These are phyloP conservation scores for Drosophila emarginata DNA, from an alignment of 2,888 invertebrate species.

Conservation along the genomic window DNA sequence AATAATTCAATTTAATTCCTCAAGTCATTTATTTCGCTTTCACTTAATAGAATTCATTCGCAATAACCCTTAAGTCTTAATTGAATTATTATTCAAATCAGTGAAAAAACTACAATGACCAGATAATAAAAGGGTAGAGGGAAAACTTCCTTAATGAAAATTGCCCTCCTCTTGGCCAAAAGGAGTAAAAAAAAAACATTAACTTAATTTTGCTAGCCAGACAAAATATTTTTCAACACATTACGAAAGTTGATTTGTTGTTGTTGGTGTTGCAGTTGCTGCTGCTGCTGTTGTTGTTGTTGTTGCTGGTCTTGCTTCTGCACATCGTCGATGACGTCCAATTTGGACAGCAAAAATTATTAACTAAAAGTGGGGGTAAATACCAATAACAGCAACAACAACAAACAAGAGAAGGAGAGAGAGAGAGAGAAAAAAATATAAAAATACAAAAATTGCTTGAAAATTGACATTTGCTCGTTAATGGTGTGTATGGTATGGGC, in stretches of 20 bases:
- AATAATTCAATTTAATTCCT: no score
- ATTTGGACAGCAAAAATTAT: conserved; percentile 65
- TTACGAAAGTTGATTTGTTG: conserved; percentile 53
- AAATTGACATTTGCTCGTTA: conserved; percentile 76
- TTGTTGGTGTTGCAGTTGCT: conserved; percentile 26
- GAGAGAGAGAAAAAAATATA: no score
- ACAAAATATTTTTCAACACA: conserved; percentile 48
- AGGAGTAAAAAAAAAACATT: conserved; percentile 48
- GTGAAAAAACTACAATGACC: background rate
- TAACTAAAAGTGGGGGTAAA: conserved; percentile 47
- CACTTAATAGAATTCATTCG: no score
- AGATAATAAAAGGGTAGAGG: background rate
- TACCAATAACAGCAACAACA: conserved; percentile 22
- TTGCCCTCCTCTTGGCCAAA: background rate
- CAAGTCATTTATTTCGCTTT: no score
- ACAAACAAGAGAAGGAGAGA: conserved; percentile 17
- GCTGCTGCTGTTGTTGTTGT: conserved; percentile 39
- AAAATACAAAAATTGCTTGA: conserved; percentile 72
- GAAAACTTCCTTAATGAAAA: conserved; percentile 25
- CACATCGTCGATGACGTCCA: conserved; percentile 22
- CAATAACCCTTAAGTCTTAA: no score
- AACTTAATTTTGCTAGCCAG: conserved; percentile 57
- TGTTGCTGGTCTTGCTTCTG: conserved; percentile 27
- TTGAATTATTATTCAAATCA: no score
- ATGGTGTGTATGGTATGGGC: conserved; percentile 55